Base-by-base conservation (phyloP, 2,113 vertebrate genomes). In the Chroicocephalus ridibundus region DNA sequence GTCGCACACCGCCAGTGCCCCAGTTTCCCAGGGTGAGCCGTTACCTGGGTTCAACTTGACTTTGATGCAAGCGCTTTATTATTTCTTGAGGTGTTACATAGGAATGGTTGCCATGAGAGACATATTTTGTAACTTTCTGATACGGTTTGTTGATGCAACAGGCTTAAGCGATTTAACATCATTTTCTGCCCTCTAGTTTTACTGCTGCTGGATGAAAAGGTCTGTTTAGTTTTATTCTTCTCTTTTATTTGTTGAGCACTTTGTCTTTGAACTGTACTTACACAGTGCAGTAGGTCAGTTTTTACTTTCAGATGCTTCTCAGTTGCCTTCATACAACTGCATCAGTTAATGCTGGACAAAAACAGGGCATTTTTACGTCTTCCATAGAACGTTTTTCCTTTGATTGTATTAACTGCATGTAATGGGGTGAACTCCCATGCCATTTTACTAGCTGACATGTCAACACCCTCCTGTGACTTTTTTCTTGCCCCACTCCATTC, bases 151-250 rank as follows among this genome's bases (percentile, higher is more conserved):
- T 93, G 96, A 96, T 78, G 74, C 74, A 96, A 90, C 86, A 84
- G 77, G 82, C 91, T 94, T 92, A 96, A 62, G 85, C 57, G 58
- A 94, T 94, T 96, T 93, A 94, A 79, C 64, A 22, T 97, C 66
- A 27, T 98, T 97, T 97, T 97, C 95, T 97, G 95, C 69, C 93
- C 92, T 97, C 95, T 89, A 44, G 78, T 96, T 97, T 96, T 95
- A 85, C 52, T 79, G 94, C 94, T 94, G 62, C 78, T 86, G 80
- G 71, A 88, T 95, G 91, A 97, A 89, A 96, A 82, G 93, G 74
- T 87, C 94, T 96, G 68, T 93, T 96, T 55, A 86, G 74, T 97
- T 98, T 96, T 97, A 97, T 97, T 96, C 77, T 62, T 38, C 3
- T 70, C 65, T 49, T 96, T 95, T 96, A 93, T 96, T 88, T 86